Conservation (phyloP, 2,797 vertebrate genomes). For the Paedocypris micromegethes region DNA sequence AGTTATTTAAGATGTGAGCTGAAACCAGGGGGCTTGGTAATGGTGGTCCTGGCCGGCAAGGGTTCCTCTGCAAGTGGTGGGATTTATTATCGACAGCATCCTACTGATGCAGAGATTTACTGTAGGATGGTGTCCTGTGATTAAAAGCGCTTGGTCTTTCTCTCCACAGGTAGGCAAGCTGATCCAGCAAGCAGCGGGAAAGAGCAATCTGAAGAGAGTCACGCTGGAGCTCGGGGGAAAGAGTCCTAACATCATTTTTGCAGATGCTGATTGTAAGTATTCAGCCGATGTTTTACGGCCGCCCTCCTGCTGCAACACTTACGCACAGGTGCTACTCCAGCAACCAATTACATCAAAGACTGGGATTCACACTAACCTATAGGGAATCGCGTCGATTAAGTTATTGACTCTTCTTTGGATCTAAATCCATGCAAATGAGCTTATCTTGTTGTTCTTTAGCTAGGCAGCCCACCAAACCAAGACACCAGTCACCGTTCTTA, state of each 20-base stretch:
- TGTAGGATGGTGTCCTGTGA: slow-evolving; percentile 16
- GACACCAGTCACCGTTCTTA: slow-evolving; percentile 59
- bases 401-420: too few species aligned
- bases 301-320: slow-evolving; percentile 43
- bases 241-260: slow-evolving; percentile 98
- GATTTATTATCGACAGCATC: slow-evolving; percentile 61
- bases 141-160: slow-evolving; percentile 43
- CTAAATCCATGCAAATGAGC: slow-evolving; percentile 3
- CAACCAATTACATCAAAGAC: slow-evolving; percentile 39
- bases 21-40: slow-evolving; percentile 54
- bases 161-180: slow-evolving; percentile 88
- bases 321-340: slow-evolving; percentile 48
- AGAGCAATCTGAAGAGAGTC: slow-evolving; percentile 97
- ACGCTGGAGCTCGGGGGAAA: slow-evolving; percentile 98
- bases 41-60: slow-evolving; percentile 45
- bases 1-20: slow-evolving; percentile 62
- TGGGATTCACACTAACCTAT: not conserved
- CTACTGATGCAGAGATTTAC: slow-evolving; percentile 61
- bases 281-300: slow-evolving; percentile 47
- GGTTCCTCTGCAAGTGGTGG: slow-evolving; percentile 58
- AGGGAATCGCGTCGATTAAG: too few species aligned
- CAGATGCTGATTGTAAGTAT: slow-evolving; percentile 96
- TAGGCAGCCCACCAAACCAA: slow-evolving; percentile 61
- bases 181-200: slow-evolving; percentile 98
- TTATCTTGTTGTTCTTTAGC: slow-evolving; percentile 46